Evolutionary conservation across 2,888 invertebrate species (phyloP), one percentile per base, ranked within the genome.

Genomic region (Microdon myrmicae): DNA sequence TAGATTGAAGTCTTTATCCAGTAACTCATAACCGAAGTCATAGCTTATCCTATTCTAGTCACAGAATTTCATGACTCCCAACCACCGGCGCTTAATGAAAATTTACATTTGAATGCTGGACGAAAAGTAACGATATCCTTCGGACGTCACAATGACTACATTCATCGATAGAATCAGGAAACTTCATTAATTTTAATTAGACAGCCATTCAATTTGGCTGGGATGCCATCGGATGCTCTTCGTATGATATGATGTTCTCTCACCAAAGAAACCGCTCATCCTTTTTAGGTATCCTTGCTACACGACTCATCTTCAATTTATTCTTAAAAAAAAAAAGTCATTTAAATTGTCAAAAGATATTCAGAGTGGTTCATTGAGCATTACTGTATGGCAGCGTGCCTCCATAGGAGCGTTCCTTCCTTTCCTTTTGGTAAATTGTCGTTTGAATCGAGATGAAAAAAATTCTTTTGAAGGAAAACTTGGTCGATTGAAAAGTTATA

Each of bases 181-280:
- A 61, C 49, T 49, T 61, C 61, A 59, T 53, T 59, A 53, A 59
- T 59, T 53, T 64, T 64, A 64, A 64, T 64, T 58, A 64, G 56
- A 58, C 45, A 58, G 22, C 56, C 56, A 37, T 56, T 64, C 51
- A 37, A 41, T 64, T 47, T 45, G 56, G 41, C 28, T 34, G 13
- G 37, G 37, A 47, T 25, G 32, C 47, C 47, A 64, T 58, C 58
- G 58, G 58, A 53, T 51, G 47, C 23, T 19, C 34, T 58, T 39
- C 45, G 45, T 47, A 64, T 51, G 37, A 9, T 37, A 38, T 51
- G 28, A n/a, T n/a, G n/a, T n/a, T n/a, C n/a, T n/a, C n/a, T n/a
- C n/a, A n/a, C 41, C 23, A 47, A 38, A 31, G 10, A 44, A 17
- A 35, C 31, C 13, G 35, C 37, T 22, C 29, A 14, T 8, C 34